Base-by-base conservation (phyloP, 2,113 vertebrate genomes). In the Otocyon megalotis region DNA sequence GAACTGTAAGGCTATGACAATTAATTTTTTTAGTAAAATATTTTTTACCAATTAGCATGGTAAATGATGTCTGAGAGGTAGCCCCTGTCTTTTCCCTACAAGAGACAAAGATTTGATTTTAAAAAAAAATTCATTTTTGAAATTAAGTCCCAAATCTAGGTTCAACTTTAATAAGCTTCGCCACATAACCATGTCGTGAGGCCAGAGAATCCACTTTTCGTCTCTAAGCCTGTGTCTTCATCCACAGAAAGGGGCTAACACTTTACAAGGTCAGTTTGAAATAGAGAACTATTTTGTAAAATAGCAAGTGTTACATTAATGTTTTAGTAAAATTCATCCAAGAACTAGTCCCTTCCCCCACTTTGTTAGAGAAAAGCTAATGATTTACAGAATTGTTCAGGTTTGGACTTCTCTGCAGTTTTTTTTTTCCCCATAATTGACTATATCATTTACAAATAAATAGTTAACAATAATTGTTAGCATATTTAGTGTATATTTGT, bases 221-320 rank as follows among this genome's bases (percentile, higher is more conserved):
- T 74, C 60, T 89, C 56, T 88, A 30, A 67, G 16, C 4, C 50
- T 74, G 17, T 74, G 79, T 97, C 72, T 93, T 88, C 48, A 65
- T 35, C n/a, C 35, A 62, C 7, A 74, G 71, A 90, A 94, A 16
- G 3, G 10, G 28, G 28, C 74, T 77, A 87, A 90, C n/a, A 54
- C 26, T 94, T 93, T 50, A 86, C 6, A 93, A 58, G 6, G n/a
- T 86, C 60, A 16, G 5, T 85, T 11, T 67, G 28, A 92, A 56
- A 62, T 58, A 72, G n/a, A 95, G 50, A 95, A 93, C 20, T 86
- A 32, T 8, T 89, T n/a, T 92, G 30, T 93, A 93, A 96, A 67
- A 76, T 63, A 88, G 28, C 67, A 96, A 87, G 43, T 30, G 2
- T 0, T 54, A 37, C 10, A 62, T 86, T 56, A 85, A 71, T 37